Evolutionary conservation across 92 coral and sea anemone genomes (phyloP).

Genomic region (Zoanthus gigantus): DNA sequence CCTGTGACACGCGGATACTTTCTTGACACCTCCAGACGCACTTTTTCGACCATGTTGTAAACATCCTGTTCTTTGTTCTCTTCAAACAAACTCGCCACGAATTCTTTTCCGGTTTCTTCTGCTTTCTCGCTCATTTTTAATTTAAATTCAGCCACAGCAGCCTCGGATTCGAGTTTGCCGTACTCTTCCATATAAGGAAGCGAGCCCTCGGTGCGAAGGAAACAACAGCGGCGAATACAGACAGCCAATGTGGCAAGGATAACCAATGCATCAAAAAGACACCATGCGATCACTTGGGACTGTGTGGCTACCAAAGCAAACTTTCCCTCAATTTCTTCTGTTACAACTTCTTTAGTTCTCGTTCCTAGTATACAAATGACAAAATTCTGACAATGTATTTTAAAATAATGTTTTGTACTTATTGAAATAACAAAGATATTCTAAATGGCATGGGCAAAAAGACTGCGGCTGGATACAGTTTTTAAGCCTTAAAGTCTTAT

Average conservation of each 20-base stretch:
- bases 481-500: too few species aligned
- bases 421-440: too few species aligned
- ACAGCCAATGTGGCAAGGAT: constrained; percentile 56
- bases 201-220: constrained; percentile 56
- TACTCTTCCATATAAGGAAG: constrained; percentile 59
- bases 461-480: too few species aligned
- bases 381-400: background rate
- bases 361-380: constrained; percentile 13
- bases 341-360: constrained; percentile 37
- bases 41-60: background rate
- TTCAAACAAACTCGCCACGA: constrained; percentile 19
- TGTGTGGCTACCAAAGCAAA: constrained; percentile 49
- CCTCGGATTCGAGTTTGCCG: constrained; percentile 56
- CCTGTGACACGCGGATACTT: constrained; percentile 67
- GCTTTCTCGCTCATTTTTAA: constrained; percentile 49
- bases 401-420: too few species aligned
- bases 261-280: constrained; percentile 49
- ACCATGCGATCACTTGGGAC: constrained; percentile 67
- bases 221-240: constrained; percentile 59
- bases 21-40: constrained; percentile 18
- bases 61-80: constrained; percentile 1
- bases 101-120: constrained; percentile 44
- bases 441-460: too few species aligned
- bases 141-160: constrained; percentile 58
- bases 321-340: constrained; percentile 20